A percentile compares a stretch with the other conserved stretches of the same genome.
phyloP scores from a whole-genome alignment of 2,797 vertebrate genomes.

The Atherinosoma microstoma region DNA sequence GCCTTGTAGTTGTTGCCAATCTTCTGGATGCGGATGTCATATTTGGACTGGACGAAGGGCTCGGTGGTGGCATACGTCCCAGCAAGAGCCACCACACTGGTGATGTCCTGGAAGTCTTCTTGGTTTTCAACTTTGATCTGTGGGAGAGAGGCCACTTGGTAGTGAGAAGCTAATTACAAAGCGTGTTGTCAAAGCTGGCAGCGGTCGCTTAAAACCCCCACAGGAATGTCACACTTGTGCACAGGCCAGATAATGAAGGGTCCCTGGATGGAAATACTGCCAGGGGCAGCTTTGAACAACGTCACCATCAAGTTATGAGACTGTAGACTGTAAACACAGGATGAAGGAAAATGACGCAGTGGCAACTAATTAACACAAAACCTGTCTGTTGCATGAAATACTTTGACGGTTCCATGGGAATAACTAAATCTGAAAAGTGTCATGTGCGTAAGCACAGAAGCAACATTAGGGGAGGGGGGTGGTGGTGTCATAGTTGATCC shows the following conservation, averaged over 20 bases:
- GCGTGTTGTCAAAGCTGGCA: conserved; percentile 17
- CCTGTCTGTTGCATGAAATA: conserved; percentile 16
- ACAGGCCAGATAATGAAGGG: conserved; percentile 58
- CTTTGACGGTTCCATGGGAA: too few relatives aligned
- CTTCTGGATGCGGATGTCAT: conserved; percentile 97
- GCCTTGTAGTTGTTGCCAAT: conserved; percentile 98
- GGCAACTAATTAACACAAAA: conserved; percentile 26
- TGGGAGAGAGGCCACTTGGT: conserved; percentile 40
- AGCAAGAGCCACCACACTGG: conserved; percentile 93
- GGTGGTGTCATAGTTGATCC: too few relatives aligned
- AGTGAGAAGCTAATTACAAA: conserved; percentile 56
- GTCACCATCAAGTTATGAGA: conserved; percentile 53
- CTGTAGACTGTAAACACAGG: conserved; percentile 33
- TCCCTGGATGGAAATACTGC: conserved; percentile 54
- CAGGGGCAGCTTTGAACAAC: conserved; percentile 53
- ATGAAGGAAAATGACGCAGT: conserved; percentile 38
- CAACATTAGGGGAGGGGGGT: too few relatives aligned
- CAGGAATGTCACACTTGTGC: conserved; percentile 63
- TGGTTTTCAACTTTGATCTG: conserved; percentile 97
- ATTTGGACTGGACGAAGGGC: conserved; percentile 95
- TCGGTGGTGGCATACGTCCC: conserved; percentile 95
- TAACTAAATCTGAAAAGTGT: background rate
- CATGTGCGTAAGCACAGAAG: too few relatives aligned
- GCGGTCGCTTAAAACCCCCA: conserved; percentile 40
- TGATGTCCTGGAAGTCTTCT: conserved; percentile 95